Base-by-base conservation (phyloP, 2,888 invertebrate species). In the Diplolepis rosae region DNA sequence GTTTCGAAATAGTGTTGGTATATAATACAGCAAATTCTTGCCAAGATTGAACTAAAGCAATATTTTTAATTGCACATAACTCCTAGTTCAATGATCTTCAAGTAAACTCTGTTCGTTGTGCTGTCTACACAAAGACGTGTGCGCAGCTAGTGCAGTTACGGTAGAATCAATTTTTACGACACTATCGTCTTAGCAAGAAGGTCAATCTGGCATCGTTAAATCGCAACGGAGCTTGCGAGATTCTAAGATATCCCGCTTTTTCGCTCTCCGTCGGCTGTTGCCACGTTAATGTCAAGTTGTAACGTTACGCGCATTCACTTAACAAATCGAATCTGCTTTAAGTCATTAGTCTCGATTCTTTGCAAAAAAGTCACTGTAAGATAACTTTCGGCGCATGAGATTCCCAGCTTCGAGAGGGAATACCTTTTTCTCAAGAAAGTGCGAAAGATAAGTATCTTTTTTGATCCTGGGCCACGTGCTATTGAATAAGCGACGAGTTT, bases 61-160 rank as follows among this genome's bases (percentile, higher is more conserved):
- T 61, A 61, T 61, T n/a, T 61, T 61, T 61, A 61, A 61, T 61
- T 61, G 61, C 39, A 61, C 35, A 61, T 61, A 61, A 61, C 61
- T 61, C 24, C 24, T 32, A 54, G 54, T 54, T 54, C 54, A 54
- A 18, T 54, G 54, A 54, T 32, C 54, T 54, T 54, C 32, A 30
- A 52, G 52, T 28, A 52, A 54, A 54, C 32, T 11, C 54, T 32
- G 30, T 13, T 48, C 22, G 48, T 45, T 32, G 30, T 28, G 13
- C 54, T 54, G 30, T 54, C 52, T 52, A 15, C 56, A 39, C 56
- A 35, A 56, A 56, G 52, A 52, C 28, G 52, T 32, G 54, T 18
- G 32, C 30, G n/a, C 61, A 61, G 61, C 24, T 24, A 39, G 39
- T 39, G 24, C 61, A 61, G 39, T 61, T 61, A 61, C 61, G 39